Percentiles rank a stretch among this genome's conserved stretches.
These are phyloP conservation scores for Drosophila affinis DNA, from an alignment of 2,888 invertebrate genomes.

Conservation along the genomic window DNA sequence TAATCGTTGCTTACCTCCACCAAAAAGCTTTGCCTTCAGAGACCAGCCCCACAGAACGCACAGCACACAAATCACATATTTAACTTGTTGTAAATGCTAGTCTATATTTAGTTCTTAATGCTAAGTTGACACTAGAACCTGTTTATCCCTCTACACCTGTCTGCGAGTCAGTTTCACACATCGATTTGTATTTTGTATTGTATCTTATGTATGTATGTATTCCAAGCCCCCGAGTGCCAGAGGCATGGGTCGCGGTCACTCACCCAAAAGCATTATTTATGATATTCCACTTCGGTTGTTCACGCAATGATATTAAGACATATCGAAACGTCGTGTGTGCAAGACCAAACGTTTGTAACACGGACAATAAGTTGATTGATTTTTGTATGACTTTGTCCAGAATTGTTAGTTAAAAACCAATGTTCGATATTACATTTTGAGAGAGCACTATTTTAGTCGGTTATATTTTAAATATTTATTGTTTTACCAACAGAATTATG, in stretches of 20 bases:
- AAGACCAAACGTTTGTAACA: slow-evolving; percentile 18
- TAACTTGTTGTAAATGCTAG: slow-evolving; percentile 31
- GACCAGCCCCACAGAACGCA: slow-evolving; percentile 11
- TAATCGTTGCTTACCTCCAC: slow-evolving; percentile 56
- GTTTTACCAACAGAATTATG: slow-evolving; percentile 61
- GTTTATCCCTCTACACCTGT: slow-evolving; percentile 22
- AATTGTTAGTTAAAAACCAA: slow-evolving; percentile 8
- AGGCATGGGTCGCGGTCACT: slow-evolving; percentile 30
- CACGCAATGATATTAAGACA: slow-evolving; percentile 60
- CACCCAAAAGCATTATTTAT: slow-evolving; percentile 72
- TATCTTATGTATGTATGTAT: slow-evolving; percentile 46
- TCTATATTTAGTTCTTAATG: slow-evolving; percentile 33
- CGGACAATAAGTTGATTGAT: slow-evolving; percentile 52
- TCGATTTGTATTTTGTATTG: slow-evolving; percentile 35
- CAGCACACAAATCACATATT: slow-evolving; percentile 19
- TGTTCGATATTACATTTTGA: slow-evolving; percentile 45
- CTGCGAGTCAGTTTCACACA: slow-evolving; percentile 35
- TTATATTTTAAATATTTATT: slow-evolving; percentile 66
- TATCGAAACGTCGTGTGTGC: slow-evolving; percentile 27
- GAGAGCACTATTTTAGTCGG: slow-evolving; percentile 43
- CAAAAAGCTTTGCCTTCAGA: not conserved
- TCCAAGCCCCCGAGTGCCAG: slow-evolving; percentile 42
- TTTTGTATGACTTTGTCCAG: slow-evolving; percentile 28
- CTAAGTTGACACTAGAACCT: slow-evolving; percentile 43
- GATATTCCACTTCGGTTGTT: slow-evolving; percentile 61